Conservation (phyloP, 2,113 vertebrate species). For the Probosciger aterrimus region DNA sequence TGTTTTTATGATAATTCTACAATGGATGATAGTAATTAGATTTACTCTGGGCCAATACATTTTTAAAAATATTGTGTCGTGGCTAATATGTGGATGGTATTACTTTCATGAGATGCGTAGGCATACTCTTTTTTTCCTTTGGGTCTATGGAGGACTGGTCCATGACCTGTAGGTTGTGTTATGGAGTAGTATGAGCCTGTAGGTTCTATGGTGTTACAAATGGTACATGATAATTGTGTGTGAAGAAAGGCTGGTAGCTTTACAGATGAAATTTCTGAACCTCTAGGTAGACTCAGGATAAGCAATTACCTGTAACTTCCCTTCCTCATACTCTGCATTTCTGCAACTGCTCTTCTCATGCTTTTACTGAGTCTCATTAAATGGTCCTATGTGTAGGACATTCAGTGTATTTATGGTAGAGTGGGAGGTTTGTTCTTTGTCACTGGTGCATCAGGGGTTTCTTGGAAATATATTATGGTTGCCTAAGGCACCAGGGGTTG, state of each 20-base stretch:
- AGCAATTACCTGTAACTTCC: background rate
- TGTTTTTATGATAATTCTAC: background rate
- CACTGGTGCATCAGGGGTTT: background rate
- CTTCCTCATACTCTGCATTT: background rate
- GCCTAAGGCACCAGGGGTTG: background rate
- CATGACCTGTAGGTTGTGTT: background rate
- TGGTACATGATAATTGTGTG: background rate
- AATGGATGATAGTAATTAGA: background rate
- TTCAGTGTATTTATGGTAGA: background rate
- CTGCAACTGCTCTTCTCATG: background rate
- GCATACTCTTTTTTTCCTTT: background rate
- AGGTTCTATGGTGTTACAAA: background rate
- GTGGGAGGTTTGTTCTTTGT: background rate
- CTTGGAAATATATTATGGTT: background rate
- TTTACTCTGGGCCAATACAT: background rate
- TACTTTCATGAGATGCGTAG: background rate
- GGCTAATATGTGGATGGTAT: background rate
- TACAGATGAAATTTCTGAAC: background rate
- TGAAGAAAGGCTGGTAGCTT: background rate
- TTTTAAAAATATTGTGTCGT: rapidly evolving
- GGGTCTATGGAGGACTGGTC: background rate
- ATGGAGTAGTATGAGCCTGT: background rate
- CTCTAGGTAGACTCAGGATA: background rate
- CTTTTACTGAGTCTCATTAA: background rate
- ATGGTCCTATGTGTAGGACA: background rate